Conservation (phyloP, 2,797 vertebrate genomes). For the Holocentrus rufus region DNA sequence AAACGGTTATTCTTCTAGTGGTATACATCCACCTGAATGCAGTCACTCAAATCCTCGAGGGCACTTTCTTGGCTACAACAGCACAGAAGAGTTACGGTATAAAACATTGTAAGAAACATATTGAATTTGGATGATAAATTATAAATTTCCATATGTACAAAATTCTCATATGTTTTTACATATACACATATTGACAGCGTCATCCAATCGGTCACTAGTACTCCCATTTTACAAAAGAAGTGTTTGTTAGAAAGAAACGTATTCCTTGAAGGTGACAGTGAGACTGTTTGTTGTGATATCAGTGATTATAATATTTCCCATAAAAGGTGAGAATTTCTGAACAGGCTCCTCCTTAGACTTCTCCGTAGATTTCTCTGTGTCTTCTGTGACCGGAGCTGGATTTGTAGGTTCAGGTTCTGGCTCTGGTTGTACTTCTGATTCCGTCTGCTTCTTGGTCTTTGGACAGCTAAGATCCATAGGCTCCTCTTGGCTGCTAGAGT, state of each 20-base stretch:
- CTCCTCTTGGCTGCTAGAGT: slow-evolving; percentile 87
- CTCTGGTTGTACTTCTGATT: slow-evolving; percentile 49
- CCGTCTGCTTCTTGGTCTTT: slow-evolving; percentile 80
- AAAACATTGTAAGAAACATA: slow-evolving; percentile 82
- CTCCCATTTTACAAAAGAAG: slow-evolving; percentile 20
- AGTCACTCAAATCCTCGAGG: slow-evolving; percentile 80
- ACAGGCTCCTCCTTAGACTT: slow-evolving; percentile 79
- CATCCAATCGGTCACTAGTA: slow-evolving; percentile 21
- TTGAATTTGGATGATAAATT: slow-evolving; percentile 82
- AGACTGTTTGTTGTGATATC: slow-evolving; percentile 98
- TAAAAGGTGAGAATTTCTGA: slow-evolving; percentile 89
- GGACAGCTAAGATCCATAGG: slow-evolving; percentile 97
- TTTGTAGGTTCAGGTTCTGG: slow-evolving; percentile 46
- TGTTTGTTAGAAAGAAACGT: slow-evolving; percentile 86
- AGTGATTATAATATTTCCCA: slow-evolving; percentile 98
- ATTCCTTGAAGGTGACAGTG: slow-evolving; percentile 98
- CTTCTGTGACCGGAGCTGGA: slow-evolving; percentile 31
- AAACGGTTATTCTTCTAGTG: slow-evolving; percentile 54
- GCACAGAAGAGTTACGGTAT: slow-evolving; percentile 77
- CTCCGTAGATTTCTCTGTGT: slow-evolving; percentile 66
- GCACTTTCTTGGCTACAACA: slow-evolving; percentile 76
- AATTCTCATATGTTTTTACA: slow-evolving; percentile 72
- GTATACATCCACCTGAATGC: slow-evolving; percentile 68
- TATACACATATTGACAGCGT: slow-evolving; percentile 75
- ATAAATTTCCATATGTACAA: slow-evolving; percentile 82